Conservation (phyloP, 1,140 invertebrate species). For the Aphaenogaster rudis region DNA sequence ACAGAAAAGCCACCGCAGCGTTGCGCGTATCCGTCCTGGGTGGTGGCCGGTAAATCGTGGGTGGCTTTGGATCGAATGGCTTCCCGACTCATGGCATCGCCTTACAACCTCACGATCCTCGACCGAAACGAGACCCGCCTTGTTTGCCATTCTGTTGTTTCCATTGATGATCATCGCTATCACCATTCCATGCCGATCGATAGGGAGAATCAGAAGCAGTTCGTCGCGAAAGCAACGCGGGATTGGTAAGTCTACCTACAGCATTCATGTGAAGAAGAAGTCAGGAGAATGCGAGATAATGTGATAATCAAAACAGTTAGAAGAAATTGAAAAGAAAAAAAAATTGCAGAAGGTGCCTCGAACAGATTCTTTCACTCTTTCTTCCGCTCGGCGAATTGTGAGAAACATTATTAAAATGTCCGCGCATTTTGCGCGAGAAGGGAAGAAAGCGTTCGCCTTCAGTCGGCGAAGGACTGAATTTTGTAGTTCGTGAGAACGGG, state of each 20-base stretch:
- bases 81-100: constrained; percentile 77
- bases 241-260: constrained; percentile 81
- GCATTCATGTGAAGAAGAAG: neutral
- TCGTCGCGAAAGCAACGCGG: constrained; percentile 81
- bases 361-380: neutral
- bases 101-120: constrained; percentile 82
- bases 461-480: neutral
- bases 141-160: constrained; percentile 77
- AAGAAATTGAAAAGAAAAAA: neutral
- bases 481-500: neutral
- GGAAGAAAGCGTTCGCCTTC: neutral
- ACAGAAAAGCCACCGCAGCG: constrained; percentile 75
- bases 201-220: constrained; percentile 72
- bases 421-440: neutral
- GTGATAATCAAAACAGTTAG: neutral
- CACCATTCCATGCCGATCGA: constrained; percentile 55
- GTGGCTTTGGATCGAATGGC: constrained; percentile 80
- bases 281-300: neutral
- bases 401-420: constrained; percentile 7
- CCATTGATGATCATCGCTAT: constrained; percentile 64
- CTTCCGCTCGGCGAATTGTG: neutral
- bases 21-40: constrained; percentile 80
- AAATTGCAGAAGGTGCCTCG: neutral
- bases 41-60: constrained; percentile 79
- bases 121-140: constrained; percentile 82